Percentiles rank a stretch among this genome's conserved stretches.
phyloP scores from a whole-genome alignment of 2,113 vertebrate genomes.

The Piprites chloris region DNA sequence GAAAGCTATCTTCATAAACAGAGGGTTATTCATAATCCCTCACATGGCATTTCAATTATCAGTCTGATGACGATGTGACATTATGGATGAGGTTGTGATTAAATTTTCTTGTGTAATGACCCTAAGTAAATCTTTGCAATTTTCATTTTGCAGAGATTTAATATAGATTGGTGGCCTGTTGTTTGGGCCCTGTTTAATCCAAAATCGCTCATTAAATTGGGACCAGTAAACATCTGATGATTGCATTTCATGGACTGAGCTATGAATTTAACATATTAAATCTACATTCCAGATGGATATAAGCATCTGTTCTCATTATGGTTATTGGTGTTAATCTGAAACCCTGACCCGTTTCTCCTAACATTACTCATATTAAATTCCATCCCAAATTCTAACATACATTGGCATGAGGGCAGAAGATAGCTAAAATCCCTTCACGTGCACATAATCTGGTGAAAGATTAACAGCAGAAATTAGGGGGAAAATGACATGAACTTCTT shows the following conservation, averaged over 20 bases:
- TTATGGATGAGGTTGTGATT: conserved; percentile 82
- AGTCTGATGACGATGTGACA: conserved; percentile 59
- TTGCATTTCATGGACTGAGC: conserved; percentile 77
- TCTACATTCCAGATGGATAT: conserved; percentile 73
- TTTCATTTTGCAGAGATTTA: conserved; percentile 97
- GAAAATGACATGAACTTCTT: neutral
- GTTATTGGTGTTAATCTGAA: conserved; percentile 78
- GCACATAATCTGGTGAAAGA: neutral
- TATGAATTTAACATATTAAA: conserved; percentile 71
- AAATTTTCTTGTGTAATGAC: conserved; percentile 86
- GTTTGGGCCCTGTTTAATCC: conserved; percentile 87
- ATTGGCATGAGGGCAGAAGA: neutral
- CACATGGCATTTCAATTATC: conserved; percentile 75
- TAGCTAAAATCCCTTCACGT: conserved; percentile 18
- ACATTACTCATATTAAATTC: conserved; percentile 77
- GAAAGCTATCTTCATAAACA: conserved; percentile 80
- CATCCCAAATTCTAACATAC: conserved; percentile 29
- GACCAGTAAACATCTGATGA: conserved; percentile 80
- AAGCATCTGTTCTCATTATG: conserved; percentile 82
- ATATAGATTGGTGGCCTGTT: conserved; percentile 88
- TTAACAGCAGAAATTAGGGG: neutral
- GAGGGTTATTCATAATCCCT: conserved; percentile 82
- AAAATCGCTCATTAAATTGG: conserved; percentile 85
- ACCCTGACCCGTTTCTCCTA: conserved; percentile 76
- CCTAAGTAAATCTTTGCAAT: conserved; percentile 92